These are phyloP conservation scores for Amphimallon solstitiale DNA, from an alignment of 2,888 invertebrate species.

Conservation along the genomic window DNA sequence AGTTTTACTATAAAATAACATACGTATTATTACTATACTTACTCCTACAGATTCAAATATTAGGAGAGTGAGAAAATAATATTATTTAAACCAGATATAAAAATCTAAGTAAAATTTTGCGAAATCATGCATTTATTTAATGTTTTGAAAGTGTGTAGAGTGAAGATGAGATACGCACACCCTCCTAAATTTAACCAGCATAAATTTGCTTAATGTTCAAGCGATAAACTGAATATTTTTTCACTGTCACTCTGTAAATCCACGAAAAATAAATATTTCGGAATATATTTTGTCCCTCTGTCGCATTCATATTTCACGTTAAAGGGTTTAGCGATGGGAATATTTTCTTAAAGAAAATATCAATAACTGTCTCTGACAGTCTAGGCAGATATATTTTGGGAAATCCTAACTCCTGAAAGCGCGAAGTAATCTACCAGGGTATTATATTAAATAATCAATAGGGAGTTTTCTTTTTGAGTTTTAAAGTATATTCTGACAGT, in stretches of 20 bases:
- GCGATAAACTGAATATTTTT: neutral
- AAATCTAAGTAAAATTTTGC: no score
- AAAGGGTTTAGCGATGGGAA: slow-evolving; percentile 2
- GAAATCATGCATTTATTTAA: no score
- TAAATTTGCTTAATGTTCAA: neutral
- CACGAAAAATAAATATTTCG: neutral
- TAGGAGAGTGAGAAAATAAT: no score
- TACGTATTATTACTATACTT: no score
- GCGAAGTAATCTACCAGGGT: neutral
- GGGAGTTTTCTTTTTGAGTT: no score
- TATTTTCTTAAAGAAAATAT: slow-evolving; percentile 5
- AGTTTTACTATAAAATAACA: no score
- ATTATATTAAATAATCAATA: neutral
- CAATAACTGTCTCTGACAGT: slow-evolving; percentile 5
- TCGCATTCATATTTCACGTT: slow-evolving; percentile 9
- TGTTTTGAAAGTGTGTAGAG: no score
- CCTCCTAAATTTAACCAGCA: neutral
- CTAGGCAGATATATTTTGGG: neutral
- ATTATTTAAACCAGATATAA: no score
- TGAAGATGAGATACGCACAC: no score
- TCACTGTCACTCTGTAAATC: neutral
- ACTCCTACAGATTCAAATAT: no score
- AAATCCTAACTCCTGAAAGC: neutral
- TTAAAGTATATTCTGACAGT: no score
- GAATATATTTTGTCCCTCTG: slow-evolving; percentile 5